Evolutionary conservation across 1,140 invertebrate species (phyloP), one percentile per base, ranked within the genome.

Genomic region (Eubasilissa regina): DNA sequence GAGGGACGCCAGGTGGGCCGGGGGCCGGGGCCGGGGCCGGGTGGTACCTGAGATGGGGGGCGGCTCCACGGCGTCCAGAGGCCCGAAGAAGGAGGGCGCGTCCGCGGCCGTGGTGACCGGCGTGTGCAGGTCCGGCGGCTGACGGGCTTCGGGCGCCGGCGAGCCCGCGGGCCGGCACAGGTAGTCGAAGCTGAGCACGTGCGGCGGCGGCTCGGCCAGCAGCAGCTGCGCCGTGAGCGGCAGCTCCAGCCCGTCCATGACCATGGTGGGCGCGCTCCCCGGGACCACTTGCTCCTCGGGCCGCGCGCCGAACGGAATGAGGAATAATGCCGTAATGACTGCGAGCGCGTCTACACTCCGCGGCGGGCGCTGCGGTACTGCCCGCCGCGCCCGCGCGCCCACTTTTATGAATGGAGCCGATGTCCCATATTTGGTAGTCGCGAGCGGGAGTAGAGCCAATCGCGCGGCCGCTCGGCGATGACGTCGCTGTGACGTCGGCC

Each of bases 41-140:
- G 60, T 12, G n/a, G n/a, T n/a, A 96, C 95, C 95, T 93, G 95
- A 94, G 85, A 96, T 96, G 80, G 94, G 94, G 80, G 95, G 94
- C 81, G 95, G 95, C 87, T 96, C 95, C 77, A 96, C 93, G 83
- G 95, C 85, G 81, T 83, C 88, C 82, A 88, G 87, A 66, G 93
- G 93, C 15, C 93, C 94, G 86, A 95, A 95, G 88, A 95, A 95
- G 83, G 92, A 91, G 79, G 94, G 93, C 85, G 94, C 90, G 90
- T 94, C 94, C 84, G 92, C 91, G 86, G 94, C 94, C 83, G 94
- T 94, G 84, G 94, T 94, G 77, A 94, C 93, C 68, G 94, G 94
- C 44, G 94, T 95, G 88, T 95, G 95, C 75, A 95, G 90, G 86
- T 95, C 92, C 86, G 85, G 75, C 85, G 84, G 81, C 85, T 87